These are phyloP conservation scores for Drosophila paracracens DNA, from an alignment of 2,888 invertebrate species.

Conservation along the genomic window DNA sequence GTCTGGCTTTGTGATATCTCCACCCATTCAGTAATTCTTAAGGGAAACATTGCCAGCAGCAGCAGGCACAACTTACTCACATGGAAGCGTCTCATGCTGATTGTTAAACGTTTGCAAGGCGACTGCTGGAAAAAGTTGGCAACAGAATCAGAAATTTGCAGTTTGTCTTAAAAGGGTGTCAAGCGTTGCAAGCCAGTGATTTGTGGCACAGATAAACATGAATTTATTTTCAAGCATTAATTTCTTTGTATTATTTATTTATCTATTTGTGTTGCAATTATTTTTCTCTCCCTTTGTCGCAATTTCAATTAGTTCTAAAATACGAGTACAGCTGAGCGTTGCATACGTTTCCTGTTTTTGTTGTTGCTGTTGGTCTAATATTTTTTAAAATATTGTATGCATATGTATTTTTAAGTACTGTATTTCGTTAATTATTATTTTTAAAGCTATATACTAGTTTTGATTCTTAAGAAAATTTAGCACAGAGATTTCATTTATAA, in stretches of 20 bases:
- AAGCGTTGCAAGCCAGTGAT: constrained; percentile 61
- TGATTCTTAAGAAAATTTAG: constrained; percentile 75
- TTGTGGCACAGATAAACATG: constrained; percentile 33
- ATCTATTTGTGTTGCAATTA: constrained; percentile 21
- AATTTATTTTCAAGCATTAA: constrained; percentile 44
- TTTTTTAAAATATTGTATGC: constrained; percentile 24
- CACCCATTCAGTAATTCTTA: constrained; percentile 57
- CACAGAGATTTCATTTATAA: constrained; percentile 61
- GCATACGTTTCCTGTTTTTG: constrained; percentile 26
- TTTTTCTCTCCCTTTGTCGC: constrained; percentile 24
- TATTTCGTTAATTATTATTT: constrained; percentile 46
- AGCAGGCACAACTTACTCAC: constrained; percentile 33
- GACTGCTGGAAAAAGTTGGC: constrained; percentile 36
- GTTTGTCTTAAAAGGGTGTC: constrained; percentile 54
- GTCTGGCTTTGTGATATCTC: constrained; percentile 55
- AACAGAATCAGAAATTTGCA: constrained; percentile 6
- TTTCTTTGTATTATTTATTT: constrained; percentile 43
- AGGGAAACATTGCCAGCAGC: constrained; percentile 27
- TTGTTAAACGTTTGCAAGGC: constrained; percentile 2
- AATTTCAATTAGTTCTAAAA: constrained; percentile 57
- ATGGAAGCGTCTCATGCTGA: constrained; percentile 47
- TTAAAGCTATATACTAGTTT: constrained; percentile 58
- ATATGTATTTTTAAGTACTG: constrained; percentile 46
- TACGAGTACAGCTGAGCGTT: constrained; percentile 58
- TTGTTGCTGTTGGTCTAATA: constrained; percentile 33